phyloP scores from a whole-genome alignment of 1,140 invertebrate genomes.

The Drosophila chauvacae region DNA sequence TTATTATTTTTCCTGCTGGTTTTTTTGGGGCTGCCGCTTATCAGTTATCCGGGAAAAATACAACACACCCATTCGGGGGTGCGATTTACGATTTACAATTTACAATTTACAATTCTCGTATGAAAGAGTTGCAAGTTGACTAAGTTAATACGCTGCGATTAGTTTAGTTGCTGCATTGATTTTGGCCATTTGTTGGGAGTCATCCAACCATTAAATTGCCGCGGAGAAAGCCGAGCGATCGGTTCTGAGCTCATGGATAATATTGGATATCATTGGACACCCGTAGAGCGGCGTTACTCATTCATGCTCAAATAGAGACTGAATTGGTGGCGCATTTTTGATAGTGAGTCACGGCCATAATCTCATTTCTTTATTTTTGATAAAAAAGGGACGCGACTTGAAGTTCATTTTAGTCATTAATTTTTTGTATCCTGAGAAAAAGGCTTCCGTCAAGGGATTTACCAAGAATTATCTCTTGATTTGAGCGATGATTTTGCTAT shows the following conservation, averaged over 20 bases:
- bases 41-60: constrained; percentile 3
- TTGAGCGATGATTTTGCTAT: not conserved
- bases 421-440: no score
- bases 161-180: constrained; percentile 35
- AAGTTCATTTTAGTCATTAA: no score
- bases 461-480: not conserved
- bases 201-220: constrained; percentile 27
- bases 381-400: no score
- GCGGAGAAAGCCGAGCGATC: constrained; percentile 25
- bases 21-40: not conserved
- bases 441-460: no score
- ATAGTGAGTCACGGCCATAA: constrained; percentile 8
- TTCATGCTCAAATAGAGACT: not conserved
- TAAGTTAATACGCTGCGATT: constrained; percentile 16
- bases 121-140: not conserved
- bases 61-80: not conserved
- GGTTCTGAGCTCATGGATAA: constrained; percentile 6
- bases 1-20: not conserved
- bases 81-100: constrained; percentile 21
- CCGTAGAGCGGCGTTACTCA: constrained; percentile 17
- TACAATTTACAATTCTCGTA: constrained; percentile 5
- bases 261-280: not conserved
- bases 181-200: constrained; percentile 16
- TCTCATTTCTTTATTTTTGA: not conserved
- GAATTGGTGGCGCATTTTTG: not conserved